These are phyloP conservation scores for Cryptotis parvus DNA, from an alignment of 2,113 vertebrate genomes.

Conservation along the genomic window DNA sequence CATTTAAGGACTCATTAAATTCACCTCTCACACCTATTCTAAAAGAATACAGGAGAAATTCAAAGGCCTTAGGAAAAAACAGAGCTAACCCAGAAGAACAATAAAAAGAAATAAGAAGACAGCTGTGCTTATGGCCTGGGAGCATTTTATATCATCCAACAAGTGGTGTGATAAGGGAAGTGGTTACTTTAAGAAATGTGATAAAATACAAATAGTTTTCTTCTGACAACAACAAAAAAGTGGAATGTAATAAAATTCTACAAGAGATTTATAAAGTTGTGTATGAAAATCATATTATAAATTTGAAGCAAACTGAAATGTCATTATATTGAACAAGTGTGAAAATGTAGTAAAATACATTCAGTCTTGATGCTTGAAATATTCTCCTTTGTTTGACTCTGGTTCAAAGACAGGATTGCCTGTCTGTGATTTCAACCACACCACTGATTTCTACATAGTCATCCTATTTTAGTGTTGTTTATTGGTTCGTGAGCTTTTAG, in stretches of 20 bases:
- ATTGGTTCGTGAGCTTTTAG: constrained; percentile 32
- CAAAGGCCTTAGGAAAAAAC: constrained; percentile 57
- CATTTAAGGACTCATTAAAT: constrained; percentile 33
- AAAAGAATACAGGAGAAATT: constrained; percentile 46
- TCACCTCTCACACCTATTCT: constrained; percentile 39
- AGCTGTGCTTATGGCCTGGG: constrained; percentile 25
- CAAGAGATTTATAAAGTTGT: constrained; percentile 48
- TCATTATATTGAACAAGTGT: constrained; percentile 19
- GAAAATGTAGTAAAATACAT: not conserved
- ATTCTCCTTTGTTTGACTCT: constrained; percentile 5
- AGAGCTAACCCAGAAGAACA: constrained; percentile 55
- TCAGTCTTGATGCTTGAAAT: constrained; percentile 26
- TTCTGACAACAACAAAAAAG: constrained; percentile 49
- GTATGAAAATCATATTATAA: constrained; percentile 35
- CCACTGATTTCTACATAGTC: constrained; percentile 18
- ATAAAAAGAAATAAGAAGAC: constrained; percentile 53
- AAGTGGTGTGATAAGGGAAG: constrained; percentile 33
- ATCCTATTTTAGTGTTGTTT: constrained; percentile 6
- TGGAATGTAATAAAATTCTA: constrained; percentile 41
- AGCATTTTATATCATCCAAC: constrained; percentile 52
- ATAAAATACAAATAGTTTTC: constrained; percentile 54
- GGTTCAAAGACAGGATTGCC: not conserved
- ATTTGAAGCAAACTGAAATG: constrained; percentile 36
- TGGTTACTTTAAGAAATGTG: constrained; percentile 51
- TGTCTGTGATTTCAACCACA: not conserved